These are phyloP conservation scores for Enteromius anoplus DNA, from an alignment of 2,797 vertebrate species.

Conservation along the genomic window DNA sequence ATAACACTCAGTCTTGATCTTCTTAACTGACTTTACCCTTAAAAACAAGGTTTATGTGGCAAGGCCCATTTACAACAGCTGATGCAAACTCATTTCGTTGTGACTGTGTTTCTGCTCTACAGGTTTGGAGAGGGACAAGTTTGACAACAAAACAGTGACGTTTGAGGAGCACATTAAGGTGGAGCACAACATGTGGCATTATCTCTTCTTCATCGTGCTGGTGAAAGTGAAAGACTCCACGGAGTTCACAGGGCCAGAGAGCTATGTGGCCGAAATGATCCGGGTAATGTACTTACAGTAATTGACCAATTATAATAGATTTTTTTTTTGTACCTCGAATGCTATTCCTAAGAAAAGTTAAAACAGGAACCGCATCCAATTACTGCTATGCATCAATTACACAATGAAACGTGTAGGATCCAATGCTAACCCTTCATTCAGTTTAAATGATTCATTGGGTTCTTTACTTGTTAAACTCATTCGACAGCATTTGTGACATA, in stretches of 20 bases:
- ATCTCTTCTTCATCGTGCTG: slow-evolving; percentile 95
- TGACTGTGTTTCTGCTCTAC: slow-evolving; percentile 33
- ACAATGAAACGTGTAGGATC: not conserved
- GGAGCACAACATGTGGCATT: slow-evolving; percentile 99
- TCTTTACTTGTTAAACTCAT: not conserved
- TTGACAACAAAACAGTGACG: slow-evolving; percentile 98
- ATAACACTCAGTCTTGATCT: slow-evolving; percentile 8
- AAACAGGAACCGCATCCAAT: not conserved
- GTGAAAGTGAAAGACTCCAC: slow-evolving; percentile 98
- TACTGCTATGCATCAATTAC: not conserved
- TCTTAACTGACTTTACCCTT: not conserved
- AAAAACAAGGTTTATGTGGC: not conserved
- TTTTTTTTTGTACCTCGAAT: not conserved
- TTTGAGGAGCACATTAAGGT: slow-evolving; percentile 99
- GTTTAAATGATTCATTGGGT: not conserved
- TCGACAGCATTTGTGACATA: not conserved
- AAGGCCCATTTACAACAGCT: not conserved
- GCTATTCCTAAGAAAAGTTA: not conserved
- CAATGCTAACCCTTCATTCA: not conserved
- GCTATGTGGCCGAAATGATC: slow-evolving; percentile 98
- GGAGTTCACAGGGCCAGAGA: slow-evolving; percentile 96
- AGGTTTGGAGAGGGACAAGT: slow-evolving; percentile 98
- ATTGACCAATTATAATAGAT: no score
- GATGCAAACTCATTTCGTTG: not conserved
- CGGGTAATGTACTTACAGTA: slow-evolving; percentile 74